These are phyloP conservation scores for Notarius quadriscutis DNA, from an alignment of 2,113 vertebrate species.

Conservation along the genomic window DNA sequence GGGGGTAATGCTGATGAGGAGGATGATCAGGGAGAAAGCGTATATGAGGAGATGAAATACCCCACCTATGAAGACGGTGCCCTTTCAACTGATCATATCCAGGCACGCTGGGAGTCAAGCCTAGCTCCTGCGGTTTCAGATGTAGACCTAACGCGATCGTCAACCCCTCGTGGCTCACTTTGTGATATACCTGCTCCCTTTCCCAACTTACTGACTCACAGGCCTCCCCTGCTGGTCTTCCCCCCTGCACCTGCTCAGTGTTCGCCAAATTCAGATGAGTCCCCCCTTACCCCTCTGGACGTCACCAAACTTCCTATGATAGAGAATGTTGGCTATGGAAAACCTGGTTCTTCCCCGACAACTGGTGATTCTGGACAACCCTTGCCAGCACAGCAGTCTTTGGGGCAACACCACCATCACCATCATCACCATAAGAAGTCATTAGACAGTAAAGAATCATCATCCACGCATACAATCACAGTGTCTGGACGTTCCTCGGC, in stretches of 20 bases:
- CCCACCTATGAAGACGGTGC: constrained; percentile 81
- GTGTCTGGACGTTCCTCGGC: constrained; percentile 83
- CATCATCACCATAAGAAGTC: constrained; percentile 60
- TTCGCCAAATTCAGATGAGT: constrained; percentile 95
- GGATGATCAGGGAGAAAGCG: constrained; percentile 88
- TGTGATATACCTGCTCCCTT: constrained; percentile 94
- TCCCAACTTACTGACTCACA: constrained; percentile 90
- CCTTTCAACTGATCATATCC: constrained; percentile 74
- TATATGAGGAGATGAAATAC: constrained; percentile 98
- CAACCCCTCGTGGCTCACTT: constrained; percentile 78
- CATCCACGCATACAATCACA: constrained; percentile 75
- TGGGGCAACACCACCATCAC: constrained; percentile 65
- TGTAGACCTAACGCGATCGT: constrained; percentile 46
- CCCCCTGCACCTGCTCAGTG: constrained; percentile 89
- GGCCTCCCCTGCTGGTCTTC: constrained; percentile 90
- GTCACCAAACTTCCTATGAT: constrained; percentile 87
- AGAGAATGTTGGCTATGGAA: constrained; percentile 84
- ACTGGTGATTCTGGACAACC: constrained; percentile 33
- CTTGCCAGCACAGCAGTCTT: constrained; percentile 37
- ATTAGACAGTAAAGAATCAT: constrained; percentile 71
- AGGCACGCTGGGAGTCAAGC: constrained; percentile 69
- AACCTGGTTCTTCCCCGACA: constrained; percentile 74
- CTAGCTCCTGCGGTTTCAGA: constrained; percentile 39
- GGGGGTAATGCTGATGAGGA: constrained; percentile 64
- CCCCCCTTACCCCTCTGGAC: constrained; percentile 91